Percentiles rank a stretch among this genome's conserved stretches.
Evolutionary conservation across 2,113 vertebrate species (phyloP).

Genomic region (Triplophysa rosa): DNA sequence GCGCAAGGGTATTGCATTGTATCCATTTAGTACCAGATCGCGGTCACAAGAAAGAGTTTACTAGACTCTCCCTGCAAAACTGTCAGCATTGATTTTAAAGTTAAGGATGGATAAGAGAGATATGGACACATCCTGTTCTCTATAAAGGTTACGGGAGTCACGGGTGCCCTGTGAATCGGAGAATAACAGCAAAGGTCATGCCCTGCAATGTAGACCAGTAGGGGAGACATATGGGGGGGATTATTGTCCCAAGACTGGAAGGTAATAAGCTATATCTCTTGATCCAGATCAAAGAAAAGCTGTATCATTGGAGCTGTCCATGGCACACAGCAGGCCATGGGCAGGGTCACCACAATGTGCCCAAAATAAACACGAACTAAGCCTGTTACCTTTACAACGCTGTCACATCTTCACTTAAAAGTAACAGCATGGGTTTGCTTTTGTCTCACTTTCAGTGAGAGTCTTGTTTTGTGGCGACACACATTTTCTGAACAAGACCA

Average conservation of each 20-base stretch:
- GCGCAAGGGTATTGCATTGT: slow-evolving; percentile 51
- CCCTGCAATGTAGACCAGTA: slow-evolving; percentile 40
- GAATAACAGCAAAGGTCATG: slow-evolving; percentile 56
- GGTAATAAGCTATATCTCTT: slow-evolving; percentile 27
- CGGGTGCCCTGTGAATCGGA: slow-evolving; percentile 53
- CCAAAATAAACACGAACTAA: slow-evolving; percentile 36
- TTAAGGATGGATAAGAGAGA: slow-evolving; percentile 54
- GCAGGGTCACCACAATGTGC: slow-evolving; percentile 26
- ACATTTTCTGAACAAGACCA: not conserved
- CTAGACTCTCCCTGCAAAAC: slow-evolving; percentile 64
- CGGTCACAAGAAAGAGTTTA: slow-evolving; percentile 69
- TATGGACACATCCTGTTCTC: slow-evolving; percentile 50
- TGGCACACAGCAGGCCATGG: slow-evolving; percentile 39
- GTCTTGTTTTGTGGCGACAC: not conserved
- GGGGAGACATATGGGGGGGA: slow-evolving; percentile 41
- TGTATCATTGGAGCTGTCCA: slow-evolving; percentile 22
- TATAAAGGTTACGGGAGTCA: slow-evolving; percentile 49
- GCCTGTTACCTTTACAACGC: not conserved
- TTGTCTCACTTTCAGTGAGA: slow-evolving; percentile 19
- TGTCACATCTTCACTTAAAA: slow-evolving; percentile 26
- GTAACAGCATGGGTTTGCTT: slow-evolving; percentile 15
- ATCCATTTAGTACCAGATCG: slow-evolving; percentile 59
- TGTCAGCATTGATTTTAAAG: slow-evolving; percentile 53
- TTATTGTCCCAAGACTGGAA: slow-evolving; percentile 30
- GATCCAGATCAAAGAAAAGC: slow-evolving; percentile 40